Percentiles rank a stretch among this genome's conserved stretches.
phyloP scores from a whole-genome alignment of 2,113 vertebrate genomes.

The Tetraodon nigroviridis region DNA sequence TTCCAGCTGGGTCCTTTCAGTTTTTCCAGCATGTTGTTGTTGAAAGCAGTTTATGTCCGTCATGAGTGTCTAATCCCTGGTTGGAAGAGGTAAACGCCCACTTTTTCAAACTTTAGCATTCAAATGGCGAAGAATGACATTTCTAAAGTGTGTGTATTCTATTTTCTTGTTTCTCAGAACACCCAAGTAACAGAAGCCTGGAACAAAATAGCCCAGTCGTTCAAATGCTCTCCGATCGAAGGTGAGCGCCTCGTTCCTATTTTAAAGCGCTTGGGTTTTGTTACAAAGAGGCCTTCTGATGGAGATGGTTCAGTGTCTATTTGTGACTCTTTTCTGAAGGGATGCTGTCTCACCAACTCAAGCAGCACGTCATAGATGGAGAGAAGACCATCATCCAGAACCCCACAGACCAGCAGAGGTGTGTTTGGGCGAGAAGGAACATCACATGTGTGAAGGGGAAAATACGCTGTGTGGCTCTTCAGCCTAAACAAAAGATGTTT shows the following conservation, averaged over 20 bases:
- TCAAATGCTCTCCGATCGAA: constrained; percentile 94
- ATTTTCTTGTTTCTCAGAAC: constrained; percentile 73
- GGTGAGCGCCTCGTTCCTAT: constrained; percentile 69
- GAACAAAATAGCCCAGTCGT: constrained; percentile 95
- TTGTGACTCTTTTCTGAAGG: constrained; percentile 64
- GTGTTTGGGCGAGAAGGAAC: background rate
- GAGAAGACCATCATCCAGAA: constrained; percentile 98
- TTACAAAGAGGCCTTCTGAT: background rate
- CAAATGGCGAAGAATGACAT: background rate
- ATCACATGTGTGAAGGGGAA: background rate
- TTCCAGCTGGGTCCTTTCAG: background rate
- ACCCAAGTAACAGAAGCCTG: constrained; percentile 94
- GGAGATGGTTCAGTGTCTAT: background rate
- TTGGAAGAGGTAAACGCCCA: too few species aligned
- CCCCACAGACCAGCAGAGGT: constrained; percentile 95
- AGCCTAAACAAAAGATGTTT: background rate
- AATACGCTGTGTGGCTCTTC: background rate
- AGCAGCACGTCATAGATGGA: constrained; percentile 93
- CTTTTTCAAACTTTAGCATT: too few species aligned
- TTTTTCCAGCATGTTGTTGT: too few species aligned
- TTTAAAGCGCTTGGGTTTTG: background rate
- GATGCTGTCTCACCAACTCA: constrained; percentile 95
- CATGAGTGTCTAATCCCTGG: too few species aligned
- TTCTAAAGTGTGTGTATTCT: background rate
- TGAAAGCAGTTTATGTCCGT: too few species aligned